phyloP scores from a whole-genome alignment of 1,140 invertebrate species.

The Drepana arcuata region DNA sequence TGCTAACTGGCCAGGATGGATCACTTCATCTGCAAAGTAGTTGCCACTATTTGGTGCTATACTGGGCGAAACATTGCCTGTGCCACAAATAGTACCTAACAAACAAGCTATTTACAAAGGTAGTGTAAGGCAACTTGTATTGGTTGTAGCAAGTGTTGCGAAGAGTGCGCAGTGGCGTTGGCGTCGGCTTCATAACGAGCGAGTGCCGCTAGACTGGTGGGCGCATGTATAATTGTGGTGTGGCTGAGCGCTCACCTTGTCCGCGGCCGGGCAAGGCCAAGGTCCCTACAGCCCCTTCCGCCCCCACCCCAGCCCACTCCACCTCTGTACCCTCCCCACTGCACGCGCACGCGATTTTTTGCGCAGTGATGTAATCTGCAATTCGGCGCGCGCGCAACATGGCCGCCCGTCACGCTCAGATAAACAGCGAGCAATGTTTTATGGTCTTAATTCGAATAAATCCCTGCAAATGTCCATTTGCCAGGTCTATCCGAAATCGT shows the following conservation, averaged over 20 bases:
- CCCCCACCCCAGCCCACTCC: constrained; percentile 4
- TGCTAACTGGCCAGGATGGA: no score
- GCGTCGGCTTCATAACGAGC: constrained; percentile 17
- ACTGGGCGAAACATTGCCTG: no score
- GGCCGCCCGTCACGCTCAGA: constrained; percentile 40
- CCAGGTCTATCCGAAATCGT: no score
- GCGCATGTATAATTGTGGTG: constrained; percentile 55
- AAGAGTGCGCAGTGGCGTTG: not conserved
- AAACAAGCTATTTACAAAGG: no score
- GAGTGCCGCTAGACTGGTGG: constrained; percentile 45
- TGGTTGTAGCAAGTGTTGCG: not conserved
- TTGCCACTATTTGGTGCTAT: no score
- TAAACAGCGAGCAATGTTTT: constrained; percentile 15
- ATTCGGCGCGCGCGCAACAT: constrained; percentile 55
- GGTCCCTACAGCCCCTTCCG: constrained; percentile 47
- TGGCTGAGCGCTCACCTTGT: constrained; percentile 42
- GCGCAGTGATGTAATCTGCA: constrained; percentile 63
- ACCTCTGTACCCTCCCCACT: constrained; percentile 10
- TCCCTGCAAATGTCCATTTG: no score
- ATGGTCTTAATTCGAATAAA: no score
- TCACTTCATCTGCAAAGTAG: no score
- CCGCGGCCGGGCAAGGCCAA: constrained; percentile 39
- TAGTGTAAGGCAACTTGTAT: no score
- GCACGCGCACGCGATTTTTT: constrained; percentile 57
- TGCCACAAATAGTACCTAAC: no score